Evolutionary conservation across 2,113 vertebrate genomes (phyloP).

Genomic region (Capra hircus): DNA sequence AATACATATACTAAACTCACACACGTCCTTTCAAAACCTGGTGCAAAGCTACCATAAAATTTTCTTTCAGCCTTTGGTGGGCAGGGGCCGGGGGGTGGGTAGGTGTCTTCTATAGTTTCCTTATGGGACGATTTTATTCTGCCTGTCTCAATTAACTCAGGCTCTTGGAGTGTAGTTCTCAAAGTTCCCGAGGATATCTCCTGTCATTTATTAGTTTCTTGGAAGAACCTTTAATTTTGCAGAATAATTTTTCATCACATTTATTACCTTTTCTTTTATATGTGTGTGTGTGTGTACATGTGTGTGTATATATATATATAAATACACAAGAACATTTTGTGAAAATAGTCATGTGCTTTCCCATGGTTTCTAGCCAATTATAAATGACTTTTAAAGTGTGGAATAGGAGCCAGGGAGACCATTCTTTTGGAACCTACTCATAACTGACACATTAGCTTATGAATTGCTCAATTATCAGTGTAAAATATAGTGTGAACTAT

Average conservation of each 20-base stretch:
- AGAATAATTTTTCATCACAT: background rate
- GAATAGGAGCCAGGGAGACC: background rate
- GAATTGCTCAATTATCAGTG: background rate
- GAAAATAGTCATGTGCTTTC: background rate
- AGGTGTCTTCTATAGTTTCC: background rate
- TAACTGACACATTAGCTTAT: background rate
- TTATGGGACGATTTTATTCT: slow-evolving; percentile 30
- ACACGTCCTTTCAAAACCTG: slow-evolving; percentile 41
- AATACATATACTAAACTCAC: slow-evolving; percentile 19
- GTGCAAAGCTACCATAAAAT: slow-evolving; percentile 28
- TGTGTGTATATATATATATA: background rate
- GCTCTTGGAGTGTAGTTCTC: background rate
- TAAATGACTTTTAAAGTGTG: background rate
- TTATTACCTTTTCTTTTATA: background rate
- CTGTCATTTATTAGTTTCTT: background rate
- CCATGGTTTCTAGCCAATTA: background rate
- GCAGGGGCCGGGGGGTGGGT: rapidly evolving
- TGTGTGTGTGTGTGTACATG: background rate
- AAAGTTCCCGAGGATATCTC: background rate
- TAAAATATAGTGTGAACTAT: background rate
- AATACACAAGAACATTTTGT: background rate
- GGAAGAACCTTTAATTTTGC: background rate
- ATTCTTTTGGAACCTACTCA: background rate
- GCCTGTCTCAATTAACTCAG: background rate
- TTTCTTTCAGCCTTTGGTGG: background rate